Evolutionary conservation across 2,797 vertebrate species (phyloP).

Genomic region (Micropoecilia bifurca): DNA sequence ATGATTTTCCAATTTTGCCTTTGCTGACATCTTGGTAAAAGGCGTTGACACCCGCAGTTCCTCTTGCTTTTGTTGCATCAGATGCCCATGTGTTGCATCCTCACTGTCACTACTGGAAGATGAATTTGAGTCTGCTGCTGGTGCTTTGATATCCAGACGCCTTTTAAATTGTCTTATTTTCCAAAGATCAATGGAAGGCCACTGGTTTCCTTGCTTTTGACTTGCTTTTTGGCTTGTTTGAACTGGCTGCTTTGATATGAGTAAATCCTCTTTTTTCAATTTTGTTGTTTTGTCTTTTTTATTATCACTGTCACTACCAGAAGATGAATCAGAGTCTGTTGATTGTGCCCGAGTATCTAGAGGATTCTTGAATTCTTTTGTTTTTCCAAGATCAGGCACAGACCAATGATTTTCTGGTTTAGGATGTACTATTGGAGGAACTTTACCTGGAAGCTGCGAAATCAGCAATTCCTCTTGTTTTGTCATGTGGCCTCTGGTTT

Average conservation of each 20-base stretch:
- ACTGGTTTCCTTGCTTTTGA: background rate
- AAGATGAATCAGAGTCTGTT: background rate
- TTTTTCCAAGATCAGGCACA: background rate
- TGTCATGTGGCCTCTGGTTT: background rate
- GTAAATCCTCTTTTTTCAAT: background rate
- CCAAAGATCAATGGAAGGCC: slow-evolving; percentile 23
- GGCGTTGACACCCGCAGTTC: background rate
- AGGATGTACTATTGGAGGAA: background rate
- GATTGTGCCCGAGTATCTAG: background rate
- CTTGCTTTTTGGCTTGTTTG: background rate
- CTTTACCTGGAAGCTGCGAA: background rate
- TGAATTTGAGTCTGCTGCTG: background rate
- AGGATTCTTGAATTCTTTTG: background rate
- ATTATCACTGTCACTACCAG: slow-evolving; percentile 11
- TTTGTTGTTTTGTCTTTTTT: background rate
- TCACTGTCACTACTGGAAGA: slow-evolving; percentile 19
- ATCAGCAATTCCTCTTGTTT: background rate
- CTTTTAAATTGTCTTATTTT: slow-evolving; percentile 2
- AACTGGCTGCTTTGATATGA: background rate
- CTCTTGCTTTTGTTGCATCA: background rate
- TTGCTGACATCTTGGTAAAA: background rate
- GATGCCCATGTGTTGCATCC: background rate
- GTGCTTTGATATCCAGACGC: slow-evolving; percentile 1
- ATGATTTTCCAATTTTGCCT: background rate
- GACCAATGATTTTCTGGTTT: background rate